A percentile compares a stretch with the other conserved stretches of the same genome.
Conservation (phyloP, 1,140 invertebrate species). For the Drosophila orena region DNA sequence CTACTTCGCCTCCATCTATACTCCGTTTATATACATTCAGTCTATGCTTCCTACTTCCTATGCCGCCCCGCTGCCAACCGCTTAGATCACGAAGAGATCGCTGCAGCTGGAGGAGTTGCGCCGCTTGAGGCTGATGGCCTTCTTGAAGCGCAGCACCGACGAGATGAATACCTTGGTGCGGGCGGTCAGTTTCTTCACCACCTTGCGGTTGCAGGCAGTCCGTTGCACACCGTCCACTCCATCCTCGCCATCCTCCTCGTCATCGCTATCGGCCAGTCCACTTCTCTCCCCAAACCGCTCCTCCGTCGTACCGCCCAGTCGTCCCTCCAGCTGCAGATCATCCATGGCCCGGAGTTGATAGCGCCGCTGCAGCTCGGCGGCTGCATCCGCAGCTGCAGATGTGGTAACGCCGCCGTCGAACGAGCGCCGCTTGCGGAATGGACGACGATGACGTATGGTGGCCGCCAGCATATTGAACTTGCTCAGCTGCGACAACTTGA, state of each 20-base stretch:
- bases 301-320: background rate
- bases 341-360: slow-evolving; percentile 25
- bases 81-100: slow-evolving; percentile 82
- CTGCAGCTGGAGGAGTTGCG: slow-evolving; percentile 81
- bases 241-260: slow-evolving; percentile 26
- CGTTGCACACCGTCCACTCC: slow-evolving; percentile 1
- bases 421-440: slow-evolving; percentile 15
- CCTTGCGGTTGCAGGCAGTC: slow-evolving; percentile 68
- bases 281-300: background rate
- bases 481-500: slow-evolving; percentile 31
- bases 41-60: slow-evolving; percentile 27
- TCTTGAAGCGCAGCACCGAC: slow-evolving; percentile 80
- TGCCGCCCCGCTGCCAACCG: background rate
- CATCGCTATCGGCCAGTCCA: background rate
- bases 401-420: slow-evolving; percentile 47
- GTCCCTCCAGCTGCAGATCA: slow-evolving; percentile 21
- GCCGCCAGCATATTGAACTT: slow-evolving; percentile 71
- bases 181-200: slow-evolving; percentile 76
- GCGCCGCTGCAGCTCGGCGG: slow-evolving; percentile 27
- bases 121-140: slow-evolving; percentile 65
- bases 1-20: background rate
- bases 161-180: slow-evolving; percentile 75
- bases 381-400: slow-evolving; percentile 36
- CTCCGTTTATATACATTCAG: slow-evolving; percentile 37
- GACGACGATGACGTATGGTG: slow-evolving; percentile 16